Evolutionary conservation across 2,888 invertebrate species (phyloP).

Genomic region (Hoplodrina ambigua): DNA sequence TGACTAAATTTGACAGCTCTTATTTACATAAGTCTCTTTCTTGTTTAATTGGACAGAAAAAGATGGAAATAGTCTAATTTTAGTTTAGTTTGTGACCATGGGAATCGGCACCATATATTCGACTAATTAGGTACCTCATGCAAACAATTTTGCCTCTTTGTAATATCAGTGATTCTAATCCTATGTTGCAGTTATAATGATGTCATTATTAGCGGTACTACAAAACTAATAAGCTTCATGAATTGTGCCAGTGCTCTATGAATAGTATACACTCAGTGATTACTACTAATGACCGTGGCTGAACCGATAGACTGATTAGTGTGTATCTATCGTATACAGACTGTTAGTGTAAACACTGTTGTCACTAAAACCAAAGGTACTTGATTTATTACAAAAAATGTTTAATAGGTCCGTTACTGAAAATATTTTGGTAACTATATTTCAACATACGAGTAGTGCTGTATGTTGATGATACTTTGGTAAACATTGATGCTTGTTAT

Average conservation of each 20-base stretch:
- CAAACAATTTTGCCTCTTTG: too few species aligned
- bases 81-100: too few species aligned
- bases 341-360: too few species aligned
- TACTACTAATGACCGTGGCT: slow-evolving; percentile 31
- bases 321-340: slow-evolving; percentile 10
- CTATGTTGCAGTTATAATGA: slow-evolving; percentile 12
- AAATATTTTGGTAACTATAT: slow-evolving; percentile 16
- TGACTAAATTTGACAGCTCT: too few species aligned
- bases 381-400: too few species aligned
- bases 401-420: slow-evolving; percentile 5
- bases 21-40: too few species aligned
- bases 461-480: slow-evolving; percentile 17
- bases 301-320: slow-evolving; percentile 36
- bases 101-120: too few species aligned
- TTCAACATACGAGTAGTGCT: slow-evolving; percentile 4
- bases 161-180: too few species aligned
- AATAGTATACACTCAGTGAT: slow-evolving; percentile 14
- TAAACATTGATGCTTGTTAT: slow-evolving; percentile 34
- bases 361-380: too few species aligned
- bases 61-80: too few species aligned
- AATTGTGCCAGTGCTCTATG: slow-evolving; percentile 11
- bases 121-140: too few species aligned
- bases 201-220: slow-evolving; percentile 33
- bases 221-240: slow-evolving; percentile 26
- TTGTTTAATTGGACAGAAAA: too few species aligned